Evolutionary conservation across 2,797 vertebrate genomes (phyloP).

Genomic region (Cryptoblepharus egeriae): DNA sequence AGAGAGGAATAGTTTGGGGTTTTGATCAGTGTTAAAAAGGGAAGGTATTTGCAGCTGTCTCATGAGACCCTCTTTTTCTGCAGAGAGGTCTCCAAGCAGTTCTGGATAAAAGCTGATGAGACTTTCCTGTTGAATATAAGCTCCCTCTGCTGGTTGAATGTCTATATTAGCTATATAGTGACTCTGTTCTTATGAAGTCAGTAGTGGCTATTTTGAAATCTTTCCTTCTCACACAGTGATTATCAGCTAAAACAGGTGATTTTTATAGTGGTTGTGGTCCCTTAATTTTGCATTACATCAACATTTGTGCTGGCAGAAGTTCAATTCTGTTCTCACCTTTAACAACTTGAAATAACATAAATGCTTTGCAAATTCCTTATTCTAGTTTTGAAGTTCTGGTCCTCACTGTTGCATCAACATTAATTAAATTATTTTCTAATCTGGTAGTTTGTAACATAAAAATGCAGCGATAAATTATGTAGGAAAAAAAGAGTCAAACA

Average conservation of each 20-base stretch:
- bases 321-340: not conserved
- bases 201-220: not conserved
- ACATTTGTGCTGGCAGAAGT: not conserved
- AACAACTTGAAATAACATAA: not conserved
- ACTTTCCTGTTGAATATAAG: conserved; percentile 22
- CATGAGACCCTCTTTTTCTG: accelerated
- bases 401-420: not conserved
- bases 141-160: conserved; percentile 58
- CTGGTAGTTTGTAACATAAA: not conserved
- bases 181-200: not conserved
- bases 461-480: not conserved
- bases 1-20: not conserved
- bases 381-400: not conserved
- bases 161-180: not conserved
- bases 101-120: not conserved
- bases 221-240: not conserved
- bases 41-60: not conserved
- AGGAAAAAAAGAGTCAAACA: not conserved
- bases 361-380: not conserved
- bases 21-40: not conserved
- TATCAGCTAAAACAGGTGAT: not conserved
- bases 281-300: not conserved
- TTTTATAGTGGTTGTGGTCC: not conserved
- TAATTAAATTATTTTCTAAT: not conserved
- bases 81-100: not conserved